A percentile compares a stretch with the other conserved stretches of the same genome.
phyloP scores from a whole-genome alignment of 2,888 invertebrate genomes.

The Endotricha flammealis region DNA sequence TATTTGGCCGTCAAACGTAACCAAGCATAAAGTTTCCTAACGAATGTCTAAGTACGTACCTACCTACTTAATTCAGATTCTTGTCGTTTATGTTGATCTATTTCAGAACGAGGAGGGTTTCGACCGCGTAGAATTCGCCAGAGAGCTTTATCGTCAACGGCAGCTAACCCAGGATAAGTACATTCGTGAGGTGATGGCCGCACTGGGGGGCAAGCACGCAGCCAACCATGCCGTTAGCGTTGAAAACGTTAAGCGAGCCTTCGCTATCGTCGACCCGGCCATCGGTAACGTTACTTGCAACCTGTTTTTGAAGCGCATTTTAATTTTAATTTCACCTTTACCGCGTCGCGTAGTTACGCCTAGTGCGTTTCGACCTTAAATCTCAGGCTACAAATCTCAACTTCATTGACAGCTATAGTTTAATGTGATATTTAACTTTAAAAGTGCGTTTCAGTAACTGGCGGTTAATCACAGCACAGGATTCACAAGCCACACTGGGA shows the following conservation, averaged over 20 bases:
- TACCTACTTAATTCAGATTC: neutral
- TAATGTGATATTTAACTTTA: no score
- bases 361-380: no score
- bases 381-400: no score
- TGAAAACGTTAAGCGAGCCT: conserved; percentile 57
- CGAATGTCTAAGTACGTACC: no score
- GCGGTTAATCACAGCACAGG: no score
- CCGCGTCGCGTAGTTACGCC: no score
- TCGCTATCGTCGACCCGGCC: conserved; percentile 66
- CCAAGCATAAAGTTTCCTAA: neutral
- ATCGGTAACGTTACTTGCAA: conserved; percentile 38
- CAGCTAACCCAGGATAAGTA: conserved; percentile 66
- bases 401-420: no score
- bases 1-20: neutral
- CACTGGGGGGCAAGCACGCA: conserved; percentile 43
- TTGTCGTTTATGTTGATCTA: no score
- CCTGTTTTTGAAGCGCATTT: no score
- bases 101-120: conserved; percentile 69
- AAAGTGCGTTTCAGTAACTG: no score
- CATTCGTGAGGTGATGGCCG: conserved; percentile 60
- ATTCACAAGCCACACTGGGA: no score
- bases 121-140: conserved; percentile 59
- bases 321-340: no score
- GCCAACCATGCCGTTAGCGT: conserved; percentile 37
- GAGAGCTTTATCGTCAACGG: conserved; percentile 63